phyloP scores from a whole-genome alignment of 2,113 vertebrate genomes.

The Marmota flaviventris region DNA sequence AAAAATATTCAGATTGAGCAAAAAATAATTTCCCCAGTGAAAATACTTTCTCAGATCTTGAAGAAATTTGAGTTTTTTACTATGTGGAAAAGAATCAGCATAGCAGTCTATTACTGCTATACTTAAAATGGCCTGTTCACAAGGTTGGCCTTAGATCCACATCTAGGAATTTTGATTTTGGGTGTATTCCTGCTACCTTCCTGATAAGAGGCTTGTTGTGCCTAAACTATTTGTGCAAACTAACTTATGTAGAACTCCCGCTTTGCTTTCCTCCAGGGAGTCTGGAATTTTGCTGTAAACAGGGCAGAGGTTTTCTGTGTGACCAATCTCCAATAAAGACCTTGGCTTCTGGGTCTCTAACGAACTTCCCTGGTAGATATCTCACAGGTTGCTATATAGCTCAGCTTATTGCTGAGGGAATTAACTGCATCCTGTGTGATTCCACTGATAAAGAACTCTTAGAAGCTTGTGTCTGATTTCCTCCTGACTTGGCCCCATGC shows the following conservation, averaged over 20 bases:
- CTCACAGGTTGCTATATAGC: not conserved
- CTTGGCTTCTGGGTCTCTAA: not conserved
- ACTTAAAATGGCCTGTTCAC: not conserved
- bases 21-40: conserved; percentile 11
- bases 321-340: not conserved
- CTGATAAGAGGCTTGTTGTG: not conserved
- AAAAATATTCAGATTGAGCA: conserved; percentile 6
- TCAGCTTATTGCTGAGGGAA: not conserved
- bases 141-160: not conserved
- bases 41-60: conserved; percentile 49
- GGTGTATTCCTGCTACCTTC: not conserved
- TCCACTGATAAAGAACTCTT: not conserved
- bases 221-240: conserved; percentile 1
- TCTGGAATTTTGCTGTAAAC: conserved; percentile 24
- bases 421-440: not conserved
- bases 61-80: not conserved
- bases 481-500: not conserved
- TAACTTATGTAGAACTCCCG: not conserved
- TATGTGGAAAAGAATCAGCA: conserved; percentile 4
- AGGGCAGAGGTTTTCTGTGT: not conserved
- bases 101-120: not conserved
- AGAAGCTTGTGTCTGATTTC: not conserved
- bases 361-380: not conserved
- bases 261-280: not conserved
- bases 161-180: conserved; percentile 33